Evolutionary conservation across 2,888 invertebrate species (phyloP).

Genomic region (Omphaloscelis lunosa): DNA sequence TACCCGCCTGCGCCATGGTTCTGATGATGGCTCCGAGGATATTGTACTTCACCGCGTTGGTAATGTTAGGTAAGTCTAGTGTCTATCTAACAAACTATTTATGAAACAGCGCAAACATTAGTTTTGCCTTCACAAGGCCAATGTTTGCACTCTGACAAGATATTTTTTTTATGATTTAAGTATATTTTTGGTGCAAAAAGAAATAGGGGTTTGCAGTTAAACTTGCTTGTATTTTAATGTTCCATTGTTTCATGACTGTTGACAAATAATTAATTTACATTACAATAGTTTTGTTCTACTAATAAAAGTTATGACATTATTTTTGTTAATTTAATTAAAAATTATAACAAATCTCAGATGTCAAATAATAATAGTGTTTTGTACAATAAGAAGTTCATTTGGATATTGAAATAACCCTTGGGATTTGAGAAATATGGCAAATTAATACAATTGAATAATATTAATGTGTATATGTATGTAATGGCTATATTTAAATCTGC

Average conservation of each 20-base stretch:
- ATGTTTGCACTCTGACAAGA: conserved; percentile 49
- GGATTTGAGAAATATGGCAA: not conserved
- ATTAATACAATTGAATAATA: not conserved
- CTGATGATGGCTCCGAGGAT: conserved; percentile 76
- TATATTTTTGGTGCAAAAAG: conserved; percentile 4
- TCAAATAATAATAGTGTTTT: not conserved
- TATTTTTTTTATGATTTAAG: conserved; percentile 10
- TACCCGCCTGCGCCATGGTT: conserved; percentile 78
- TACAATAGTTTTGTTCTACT: conserved; percentile 3
- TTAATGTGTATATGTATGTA: not conserved
- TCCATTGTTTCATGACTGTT: conserved; percentile 14
- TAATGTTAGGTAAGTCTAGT: conserved; percentile 80
- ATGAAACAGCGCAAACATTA: no score
- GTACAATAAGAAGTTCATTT: not conserved
- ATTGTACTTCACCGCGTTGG: conserved; percentile 71
- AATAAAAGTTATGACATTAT: not conserved
- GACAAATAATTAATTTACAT: conserved; percentile 34
- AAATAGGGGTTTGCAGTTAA: not conserved
- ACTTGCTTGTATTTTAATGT: conserved; percentile 15
- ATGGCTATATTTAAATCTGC: not conserved
- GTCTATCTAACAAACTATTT: conserved; percentile 22
- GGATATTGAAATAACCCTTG: not conserved
- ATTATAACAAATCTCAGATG: not conserved
- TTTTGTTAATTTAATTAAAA: not conserved
- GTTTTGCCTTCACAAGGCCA: conserved; percentile 25